phyloP scores from a whole-genome alignment of 2,888 invertebrate genomes.

The Nemotelus pantherinus region DNA sequence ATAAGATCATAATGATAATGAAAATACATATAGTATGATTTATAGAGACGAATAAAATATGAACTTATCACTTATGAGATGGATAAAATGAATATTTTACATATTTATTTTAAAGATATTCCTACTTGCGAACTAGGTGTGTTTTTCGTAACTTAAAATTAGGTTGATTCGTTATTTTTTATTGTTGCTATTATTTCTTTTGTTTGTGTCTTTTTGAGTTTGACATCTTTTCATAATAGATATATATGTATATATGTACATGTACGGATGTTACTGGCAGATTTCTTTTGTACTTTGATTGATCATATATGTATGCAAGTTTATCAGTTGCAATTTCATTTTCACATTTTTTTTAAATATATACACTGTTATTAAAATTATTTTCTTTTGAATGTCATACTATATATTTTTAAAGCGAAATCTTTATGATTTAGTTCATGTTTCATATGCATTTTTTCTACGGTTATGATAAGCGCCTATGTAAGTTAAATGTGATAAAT shows the following conservation, averaged over 20 bases:
- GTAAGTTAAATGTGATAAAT: too few species aligned
- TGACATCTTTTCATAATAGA: neutral
- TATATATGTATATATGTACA: neutral
- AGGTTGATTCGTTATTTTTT: neutral
- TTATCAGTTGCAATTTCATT: neutral
- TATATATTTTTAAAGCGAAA: neutral
- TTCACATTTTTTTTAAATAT: neutral
- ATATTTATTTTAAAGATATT: neutral
- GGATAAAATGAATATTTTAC: neutral
- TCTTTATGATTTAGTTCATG: too few species aligned
- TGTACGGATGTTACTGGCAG: constrained; percentile 25
- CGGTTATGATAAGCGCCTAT: too few species aligned
- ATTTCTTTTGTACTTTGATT: constrained; percentile 43
- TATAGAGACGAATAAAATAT: too few species aligned
- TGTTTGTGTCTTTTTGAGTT: constrained; percentile 1
- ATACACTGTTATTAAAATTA: neutral
- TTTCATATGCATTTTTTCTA: too few species aligned
- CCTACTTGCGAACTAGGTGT: neutral
- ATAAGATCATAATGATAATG: too few species aligned
- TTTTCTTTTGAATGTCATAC: neutral
- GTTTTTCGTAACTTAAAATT: neutral
- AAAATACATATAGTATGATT: too few species aligned
- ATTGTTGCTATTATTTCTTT: neutral
- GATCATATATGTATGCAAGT: neutral
- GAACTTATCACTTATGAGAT: too few species aligned